These are phyloP conservation scores for Melieria crassipennis DNA, from an alignment of 2,888 invertebrate genomes.

Conservation along the genomic window DNA sequence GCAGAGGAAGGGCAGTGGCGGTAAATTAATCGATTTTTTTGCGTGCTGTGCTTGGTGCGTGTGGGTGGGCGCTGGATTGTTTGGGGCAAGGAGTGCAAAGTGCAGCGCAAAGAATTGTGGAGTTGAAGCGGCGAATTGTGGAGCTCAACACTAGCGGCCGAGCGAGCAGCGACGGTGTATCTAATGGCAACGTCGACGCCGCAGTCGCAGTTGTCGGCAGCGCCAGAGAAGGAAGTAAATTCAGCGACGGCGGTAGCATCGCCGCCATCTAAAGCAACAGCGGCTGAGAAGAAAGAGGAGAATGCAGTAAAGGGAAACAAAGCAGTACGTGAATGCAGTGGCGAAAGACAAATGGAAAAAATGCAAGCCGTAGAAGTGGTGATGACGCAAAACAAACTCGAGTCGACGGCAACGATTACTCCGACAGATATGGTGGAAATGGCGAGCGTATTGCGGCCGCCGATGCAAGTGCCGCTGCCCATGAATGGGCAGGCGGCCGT, in stretches of 20 bases:
- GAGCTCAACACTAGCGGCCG: constrained; percentile 1
- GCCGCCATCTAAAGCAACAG: not conserved
- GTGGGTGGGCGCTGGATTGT: not conserved
- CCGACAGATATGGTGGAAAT: not conserved
- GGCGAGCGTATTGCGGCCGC: not conserved
- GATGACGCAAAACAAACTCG: not conserved
- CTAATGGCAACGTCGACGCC: constrained; percentile 1
- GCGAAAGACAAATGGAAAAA: no score
- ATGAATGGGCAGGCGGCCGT: not conserved
- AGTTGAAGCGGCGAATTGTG: not conserved
- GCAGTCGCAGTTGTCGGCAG: not conserved
- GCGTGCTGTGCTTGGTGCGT: not conserved
- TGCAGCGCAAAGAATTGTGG: not conserved
- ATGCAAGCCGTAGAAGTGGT: not conserved
- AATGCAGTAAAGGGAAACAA: not conserved
- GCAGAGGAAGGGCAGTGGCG: constrained; percentile 14
- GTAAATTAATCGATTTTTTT: constrained; percentile 30
- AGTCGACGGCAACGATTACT: not conserved
- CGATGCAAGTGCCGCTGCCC: not conserved
- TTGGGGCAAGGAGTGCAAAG: constrained; percentile 3
- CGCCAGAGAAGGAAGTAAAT: not conserved
- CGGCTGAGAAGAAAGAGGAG: not conserved
- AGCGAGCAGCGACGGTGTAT: not conserved
- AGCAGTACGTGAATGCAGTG: not conserved
- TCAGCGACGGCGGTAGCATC: not conserved